phyloP scores from a whole-genome alignment of 2,888 invertebrate genomes.

The Phengaris alcon region DNA sequence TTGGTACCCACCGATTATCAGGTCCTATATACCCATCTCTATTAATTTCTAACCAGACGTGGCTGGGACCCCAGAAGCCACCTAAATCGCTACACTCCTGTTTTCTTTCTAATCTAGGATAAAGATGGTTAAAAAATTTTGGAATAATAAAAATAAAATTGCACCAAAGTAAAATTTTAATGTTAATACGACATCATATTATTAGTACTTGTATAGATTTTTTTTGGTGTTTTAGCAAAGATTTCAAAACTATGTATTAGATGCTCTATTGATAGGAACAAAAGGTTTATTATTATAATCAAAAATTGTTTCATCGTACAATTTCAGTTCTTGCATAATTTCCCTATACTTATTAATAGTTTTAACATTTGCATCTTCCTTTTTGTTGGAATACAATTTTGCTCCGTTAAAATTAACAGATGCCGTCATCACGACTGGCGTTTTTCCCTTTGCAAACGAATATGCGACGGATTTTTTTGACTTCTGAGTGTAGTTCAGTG shows the following conservation, averaged over 20 bases:
- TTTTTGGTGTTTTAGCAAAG: slow-evolving; percentile 37
- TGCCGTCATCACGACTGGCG: slow-evolving; percentile 53
- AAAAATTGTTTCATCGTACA: slow-evolving; percentile 53
- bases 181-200: slow-evolving; percentile 30
- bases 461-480: slow-evolving; percentile 43
- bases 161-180: slow-evolving; percentile 15
- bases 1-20: slow-evolving; percentile 68
- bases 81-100: slow-evolving; percentile 70
- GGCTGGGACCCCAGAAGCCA: slow-evolving; percentile 64
- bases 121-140: too few relatives aligned
- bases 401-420: slow-evolving; percentile 48
- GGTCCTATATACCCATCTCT: slow-evolving; percentile 71
- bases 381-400: slow-evolving; percentile 35
- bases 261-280: slow-evolving; percentile 59
- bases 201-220: slow-evolving; percentile 40
- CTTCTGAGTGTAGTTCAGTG: slow-evolving; percentile 34
- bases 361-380: slow-evolving; percentile 43
- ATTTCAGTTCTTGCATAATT: slow-evolving; percentile 58
- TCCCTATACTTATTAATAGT: slow-evolving; percentile 59
- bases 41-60: slow-evolving; percentile 65
- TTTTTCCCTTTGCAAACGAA: slow-evolving; percentile 45
- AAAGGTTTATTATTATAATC: slow-evolving; percentile 47
- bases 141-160: background rate
- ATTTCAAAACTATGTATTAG: slow-evolving; percentile 48
- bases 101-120: slow-evolving; percentile 46